These are phyloP conservation scores for Dastarcus helophoroides DNA, from an alignment of 2,888 invertebrate genomes.

Conservation along the genomic window DNA sequence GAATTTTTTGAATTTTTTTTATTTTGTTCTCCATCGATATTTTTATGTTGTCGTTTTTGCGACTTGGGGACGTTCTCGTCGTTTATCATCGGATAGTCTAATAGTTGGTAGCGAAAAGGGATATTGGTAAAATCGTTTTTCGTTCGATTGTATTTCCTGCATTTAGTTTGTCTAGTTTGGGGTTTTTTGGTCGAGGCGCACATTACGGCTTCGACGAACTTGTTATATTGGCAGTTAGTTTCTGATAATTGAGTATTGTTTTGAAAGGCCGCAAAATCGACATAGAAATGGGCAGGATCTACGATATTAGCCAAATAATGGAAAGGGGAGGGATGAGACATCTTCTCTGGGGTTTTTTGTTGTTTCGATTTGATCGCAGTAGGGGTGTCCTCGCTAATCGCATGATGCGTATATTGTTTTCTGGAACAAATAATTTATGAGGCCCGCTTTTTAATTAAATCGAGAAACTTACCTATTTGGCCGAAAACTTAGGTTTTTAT, in stretches of 20 bases:
- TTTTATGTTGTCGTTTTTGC: constrained; percentile 15
- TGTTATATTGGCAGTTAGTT: constrained; percentile 25
- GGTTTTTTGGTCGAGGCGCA: constrained; percentile 23
- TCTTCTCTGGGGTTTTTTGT: constrained; percentile 9
- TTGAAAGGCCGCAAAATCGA: constrained; percentile 23
- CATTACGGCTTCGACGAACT: constrained; percentile 26
- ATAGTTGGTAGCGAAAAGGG: constrained; percentile 28
- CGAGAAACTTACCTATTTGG: constrained; percentile 51
- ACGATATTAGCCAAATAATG: constrained; percentile 22
- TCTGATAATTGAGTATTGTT: constrained; percentile 22
- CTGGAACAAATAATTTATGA: constrained; percentile 14
- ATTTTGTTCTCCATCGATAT: constrained; percentile 16
- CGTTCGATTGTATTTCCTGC: constrained; percentile 32
- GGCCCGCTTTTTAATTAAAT: neutral
- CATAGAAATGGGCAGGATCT: constrained; percentile 25
- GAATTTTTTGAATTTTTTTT: constrained; percentile 23
- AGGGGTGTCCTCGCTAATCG: too few relatives aligned
- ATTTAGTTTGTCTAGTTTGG: constrained; percentile 14
- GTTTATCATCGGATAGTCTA: constrained; percentile 20
- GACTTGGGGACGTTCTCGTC: constrained; percentile 17
- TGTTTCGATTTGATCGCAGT: constrained; percentile 10
- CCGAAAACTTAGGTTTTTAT: constrained; percentile 78
- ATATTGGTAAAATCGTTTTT: constrained; percentile 33
- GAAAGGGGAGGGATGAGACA: constrained; percentile 11
- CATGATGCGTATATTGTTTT: constrained; percentile 19